Evolutionary conservation across 1,140 invertebrate species (phyloP).

Genomic region (Aphelenchoides besseyi): DNA sequence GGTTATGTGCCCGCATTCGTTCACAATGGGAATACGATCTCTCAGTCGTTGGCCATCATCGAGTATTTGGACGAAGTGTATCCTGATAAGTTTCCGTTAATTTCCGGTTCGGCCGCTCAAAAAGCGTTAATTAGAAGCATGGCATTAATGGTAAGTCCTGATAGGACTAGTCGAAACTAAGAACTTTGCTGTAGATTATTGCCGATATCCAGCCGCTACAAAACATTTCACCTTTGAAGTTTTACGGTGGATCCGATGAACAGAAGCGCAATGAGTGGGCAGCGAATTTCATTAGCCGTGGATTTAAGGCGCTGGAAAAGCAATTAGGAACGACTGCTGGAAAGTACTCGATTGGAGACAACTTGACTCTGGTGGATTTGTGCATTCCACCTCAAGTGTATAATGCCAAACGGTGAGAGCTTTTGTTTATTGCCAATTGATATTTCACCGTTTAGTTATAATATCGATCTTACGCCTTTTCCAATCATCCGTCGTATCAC

Average conservation of each 20-base stretch:
- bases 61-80: slow-evolving; percentile 30
- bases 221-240: slow-evolving; percentile 80
- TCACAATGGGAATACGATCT: slow-evolving; percentile 16
- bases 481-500: slow-evolving; percentile 82
- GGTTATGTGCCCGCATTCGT: slow-evolving; percentile 81
- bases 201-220: slow-evolving; percentile 73
- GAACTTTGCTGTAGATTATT: slow-evolving; percentile 41
- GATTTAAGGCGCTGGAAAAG: slow-evolving; percentile 82
- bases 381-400: slow-evolving; percentile 90
- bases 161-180: background rate
- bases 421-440: background rate
- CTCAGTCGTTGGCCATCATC: slow-evolving; percentile 16
- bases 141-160: slow-evolving; percentile 24
- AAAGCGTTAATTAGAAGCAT: slow-evolving; percentile 15
- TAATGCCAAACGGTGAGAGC: slow-evolving; percentile 74
- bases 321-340: slow-evolving; percentile 77
- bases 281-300: slow-evolving; percentile 82
- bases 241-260: slow-evolving; percentile 55
- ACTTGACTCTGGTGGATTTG: slow-evolving; percentile 87
- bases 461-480: slow-evolving; percentile 81
- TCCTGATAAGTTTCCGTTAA: slow-evolving; percentile 8
- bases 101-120: slow-evolving; percentile 11
- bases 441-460: slow-evolving; percentile 70
- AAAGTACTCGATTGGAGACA: slow-evolving; percentile 87
- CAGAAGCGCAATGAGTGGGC: slow-evolving; percentile 71